Conservation (phyloP, 1,140 invertebrate genomes). For the Drosophila burlai region DNA sequence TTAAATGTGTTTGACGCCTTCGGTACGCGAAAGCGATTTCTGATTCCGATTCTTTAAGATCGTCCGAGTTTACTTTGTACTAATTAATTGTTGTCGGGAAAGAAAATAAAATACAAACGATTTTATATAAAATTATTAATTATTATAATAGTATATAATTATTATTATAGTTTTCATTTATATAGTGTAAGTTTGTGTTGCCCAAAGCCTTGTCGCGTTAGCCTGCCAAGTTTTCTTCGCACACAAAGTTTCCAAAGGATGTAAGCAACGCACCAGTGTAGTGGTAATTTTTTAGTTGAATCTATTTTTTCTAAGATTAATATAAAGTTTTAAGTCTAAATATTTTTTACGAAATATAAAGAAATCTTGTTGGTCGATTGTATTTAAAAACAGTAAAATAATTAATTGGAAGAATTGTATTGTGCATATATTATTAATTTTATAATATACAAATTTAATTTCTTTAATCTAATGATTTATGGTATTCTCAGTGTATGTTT, state of each 20-base stretch:
- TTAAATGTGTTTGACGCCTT: slow-evolving; percentile 58
- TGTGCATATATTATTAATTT: neutral
- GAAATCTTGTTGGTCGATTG: no score
- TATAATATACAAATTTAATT: no score
- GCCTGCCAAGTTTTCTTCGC: no score
- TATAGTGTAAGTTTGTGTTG: no score
- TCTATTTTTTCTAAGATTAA: no score
- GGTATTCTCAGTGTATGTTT: slow-evolving; percentile 7
- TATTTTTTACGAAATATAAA: no score
- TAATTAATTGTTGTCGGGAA: neutral
- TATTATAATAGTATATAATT: neutral
- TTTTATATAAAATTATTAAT: neutral
- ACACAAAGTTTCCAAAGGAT: no score
- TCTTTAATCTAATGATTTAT: neutral
- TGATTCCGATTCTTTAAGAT: neutral
- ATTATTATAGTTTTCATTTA: no score
- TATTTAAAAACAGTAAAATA: neutral
- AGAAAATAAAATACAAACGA: neutral
- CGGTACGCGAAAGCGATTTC: slow-evolving; percentile 5
- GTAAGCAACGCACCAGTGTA: no score
- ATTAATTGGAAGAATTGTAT: neutral
- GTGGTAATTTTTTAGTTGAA: no score
- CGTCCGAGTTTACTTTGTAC: neutral
- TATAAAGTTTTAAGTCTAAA: no score
- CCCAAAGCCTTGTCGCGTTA: no score